Conservation (phyloP, 2,888 invertebrate genomes). For the Spodoptera exigua region DNA sequence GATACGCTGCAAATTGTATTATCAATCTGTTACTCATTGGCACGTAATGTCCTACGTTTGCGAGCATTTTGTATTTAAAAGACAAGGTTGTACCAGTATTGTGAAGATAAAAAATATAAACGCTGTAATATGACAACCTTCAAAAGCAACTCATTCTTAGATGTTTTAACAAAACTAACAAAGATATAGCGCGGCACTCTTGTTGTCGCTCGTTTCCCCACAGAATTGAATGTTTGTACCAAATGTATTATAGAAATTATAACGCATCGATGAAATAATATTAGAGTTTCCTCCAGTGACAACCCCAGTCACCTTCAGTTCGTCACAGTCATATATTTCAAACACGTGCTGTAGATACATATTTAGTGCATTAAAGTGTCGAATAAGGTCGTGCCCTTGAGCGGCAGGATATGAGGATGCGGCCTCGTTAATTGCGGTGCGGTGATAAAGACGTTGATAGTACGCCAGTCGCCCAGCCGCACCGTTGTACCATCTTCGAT, state of each 20-base stretch:
- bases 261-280: not conserved
- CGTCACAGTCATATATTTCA: conserved; percentile 13
- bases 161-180: too few species aligned
- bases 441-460: conserved; percentile 52
- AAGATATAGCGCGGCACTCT: too few species aligned
- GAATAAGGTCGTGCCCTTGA: conserved; percentile 47
- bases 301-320: conserved; percentile 18
- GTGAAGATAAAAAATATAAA: too few species aligned
- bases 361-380: conserved; percentile 38
- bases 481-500: conserved; percentile 19
- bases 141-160: too few species aligned
- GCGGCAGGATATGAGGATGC: conserved; percentile 38
- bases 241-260: too few species aligned
- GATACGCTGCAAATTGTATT: conserved; percentile 14
- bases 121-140: too few species aligned
- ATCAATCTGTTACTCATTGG: too few species aligned
- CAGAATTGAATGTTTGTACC: too few species aligned
- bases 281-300: not conserved
- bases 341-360: conserved; percentile 43
- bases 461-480: conserved; percentile 8
- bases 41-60: conserved; percentile 8
- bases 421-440: conserved; percentile 39
- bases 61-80: conserved; percentile 1
- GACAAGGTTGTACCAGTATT: not conserved
- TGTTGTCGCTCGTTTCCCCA: too few species aligned